phyloP scores from a whole-genome alignment of 2,888 invertebrate genomes.

The Tetropium fuscum region DNA sequence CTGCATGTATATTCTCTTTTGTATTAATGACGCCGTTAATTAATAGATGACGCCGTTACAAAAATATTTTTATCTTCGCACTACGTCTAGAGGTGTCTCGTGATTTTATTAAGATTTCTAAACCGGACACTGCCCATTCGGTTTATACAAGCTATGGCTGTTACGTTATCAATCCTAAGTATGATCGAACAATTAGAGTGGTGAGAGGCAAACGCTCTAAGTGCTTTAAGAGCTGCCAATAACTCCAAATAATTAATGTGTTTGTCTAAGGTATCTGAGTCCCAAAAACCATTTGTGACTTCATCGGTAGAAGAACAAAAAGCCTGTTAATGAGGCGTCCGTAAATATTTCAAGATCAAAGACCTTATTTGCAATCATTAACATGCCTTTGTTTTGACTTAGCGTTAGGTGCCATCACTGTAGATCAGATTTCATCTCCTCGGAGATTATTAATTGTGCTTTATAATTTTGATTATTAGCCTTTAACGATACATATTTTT shows the following conservation, averaged over 20 bases:
- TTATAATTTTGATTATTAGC: slow-evolving; percentile 25
- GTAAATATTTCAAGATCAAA: slow-evolving; percentile 43
- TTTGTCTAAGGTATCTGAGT: slow-evolving; percentile 15
- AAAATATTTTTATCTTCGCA: slow-evolving; percentile 26
- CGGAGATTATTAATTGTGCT: neutral
- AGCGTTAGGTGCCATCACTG: slow-evolving; percentile 24
- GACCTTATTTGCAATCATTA: slow-evolving; percentile 8
- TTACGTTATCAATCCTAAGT: slow-evolving; percentile 43
- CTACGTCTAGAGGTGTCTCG: slow-evolving; percentile 41
- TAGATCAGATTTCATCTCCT: slow-evolving; percentile 11
- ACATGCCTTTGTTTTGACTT: slow-evolving; percentile 11
- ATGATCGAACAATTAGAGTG: slow-evolving; percentile 31
- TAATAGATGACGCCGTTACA: slow-evolving; percentile 26
- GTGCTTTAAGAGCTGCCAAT: slow-evolving; percentile 30
- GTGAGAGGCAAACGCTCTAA: neutral
- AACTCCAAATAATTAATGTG: slow-evolving; percentile 47
- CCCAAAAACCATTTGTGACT: slow-evolving; percentile 38
- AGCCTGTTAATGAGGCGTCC: slow-evolving; percentile 43
- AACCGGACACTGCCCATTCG: slow-evolving; percentile 37
- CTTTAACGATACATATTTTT: slow-evolving; percentile 29
- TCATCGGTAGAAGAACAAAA: slow-evolving; percentile 33
- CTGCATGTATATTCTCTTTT: slow-evolving; percentile 25
- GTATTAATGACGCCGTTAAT: too few species aligned
- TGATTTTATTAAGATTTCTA: slow-evolving; percentile 35
- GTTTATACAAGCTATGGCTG: slow-evolving; percentile 34